Evolutionary conservation across 2,888 invertebrate genomes (phyloP).

Genomic region (Strigamia transsilvanica): DNA sequence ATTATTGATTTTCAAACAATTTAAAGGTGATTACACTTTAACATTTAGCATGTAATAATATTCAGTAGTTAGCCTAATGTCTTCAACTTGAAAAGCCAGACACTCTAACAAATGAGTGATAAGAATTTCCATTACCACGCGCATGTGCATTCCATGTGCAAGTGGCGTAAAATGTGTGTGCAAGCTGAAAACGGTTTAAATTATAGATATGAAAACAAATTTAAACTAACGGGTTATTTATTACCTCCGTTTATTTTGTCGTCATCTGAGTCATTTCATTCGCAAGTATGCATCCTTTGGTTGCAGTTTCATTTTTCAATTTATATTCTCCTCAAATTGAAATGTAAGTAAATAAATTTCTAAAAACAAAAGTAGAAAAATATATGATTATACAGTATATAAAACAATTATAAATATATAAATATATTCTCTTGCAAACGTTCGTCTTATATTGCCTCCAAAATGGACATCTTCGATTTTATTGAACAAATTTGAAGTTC

Average conservation of each 20-base stretch:
- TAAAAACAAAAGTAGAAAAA: neutral
- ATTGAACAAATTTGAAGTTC: constrained; percentile 41
- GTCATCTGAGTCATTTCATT: constrained; percentile 40
- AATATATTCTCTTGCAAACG: neutral
- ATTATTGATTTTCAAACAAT: neutral
- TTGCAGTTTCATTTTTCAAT: constrained; percentile 3
- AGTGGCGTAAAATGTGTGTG: constrained; percentile 43
- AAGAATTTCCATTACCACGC: constrained; percentile 43
- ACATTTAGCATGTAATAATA: constrained; percentile 4
- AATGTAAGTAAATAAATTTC: constrained; percentile 25
- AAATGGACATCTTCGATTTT: constrained; percentile 35
- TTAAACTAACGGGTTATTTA: constrained; percentile 36
- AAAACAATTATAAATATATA: no score
- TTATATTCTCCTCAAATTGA: neutral
- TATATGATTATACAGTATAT: no score
- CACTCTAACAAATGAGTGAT: constrained; percentile 49
- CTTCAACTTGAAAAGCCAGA: constrained; percentile 46
- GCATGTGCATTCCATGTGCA: constrained; percentile 48
- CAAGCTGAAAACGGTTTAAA: constrained; percentile 47
- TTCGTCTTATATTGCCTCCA: neutral
- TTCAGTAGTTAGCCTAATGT: constrained; percentile 33
- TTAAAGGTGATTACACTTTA: constrained; percentile 16
- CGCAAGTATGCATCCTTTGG: constrained; percentile 15
- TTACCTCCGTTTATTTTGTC: constrained; percentile 43
- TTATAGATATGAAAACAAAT: constrained; percentile 49